Base-by-base conservation (phyloP, 2,797 vertebrate genomes). In the Halcyon leucocephala region DNA sequence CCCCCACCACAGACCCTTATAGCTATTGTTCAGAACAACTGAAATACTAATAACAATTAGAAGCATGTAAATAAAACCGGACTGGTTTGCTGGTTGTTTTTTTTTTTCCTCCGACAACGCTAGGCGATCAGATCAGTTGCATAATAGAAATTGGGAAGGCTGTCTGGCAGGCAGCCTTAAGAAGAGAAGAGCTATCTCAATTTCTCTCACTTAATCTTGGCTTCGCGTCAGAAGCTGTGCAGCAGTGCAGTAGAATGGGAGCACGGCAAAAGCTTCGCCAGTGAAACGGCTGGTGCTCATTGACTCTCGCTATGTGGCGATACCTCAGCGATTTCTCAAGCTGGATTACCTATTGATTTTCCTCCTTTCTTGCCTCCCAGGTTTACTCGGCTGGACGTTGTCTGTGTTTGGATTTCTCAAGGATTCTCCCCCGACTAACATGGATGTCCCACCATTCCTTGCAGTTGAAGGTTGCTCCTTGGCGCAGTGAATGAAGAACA, bases 401-500 rank as follows among this genome's bases (percentile, higher is more conserved):
- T 82, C 95, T 97, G 98, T 97, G 97, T 98, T 98, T 98, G 99
- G 99, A 99, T 99, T 98, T 98, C 98, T 98, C 97, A 97, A 96
- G 98, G 98, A 98, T 98, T 98, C 97, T 98, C 96, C 97, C 97
- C 96, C 95, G 98, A 97, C 98, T 99, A 98, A 98, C 98, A 99
- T 99, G 99, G 99, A 99, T 97, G 98, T 98, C 98, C 98, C 98
- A 95, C 98, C 98, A 98, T 98, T 98, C 98, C 98, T 98, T 98
- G 98, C 98, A 98, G 98, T 98, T 98, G 98, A 99, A 98, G 98
- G 98, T 98, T 98, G 97, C 96, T 98, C 98, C 98, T 98, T 99
- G 99, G 98, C 98, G 99, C 99, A 99, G 99, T 99, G 99, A 99
- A 98, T 96, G 98, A 98, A 98, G 99, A 98, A 98, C 99, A 98